Conservation (phyloP, 2,797 vertebrate genomes). For the Macropodus opercularis region DNA sequence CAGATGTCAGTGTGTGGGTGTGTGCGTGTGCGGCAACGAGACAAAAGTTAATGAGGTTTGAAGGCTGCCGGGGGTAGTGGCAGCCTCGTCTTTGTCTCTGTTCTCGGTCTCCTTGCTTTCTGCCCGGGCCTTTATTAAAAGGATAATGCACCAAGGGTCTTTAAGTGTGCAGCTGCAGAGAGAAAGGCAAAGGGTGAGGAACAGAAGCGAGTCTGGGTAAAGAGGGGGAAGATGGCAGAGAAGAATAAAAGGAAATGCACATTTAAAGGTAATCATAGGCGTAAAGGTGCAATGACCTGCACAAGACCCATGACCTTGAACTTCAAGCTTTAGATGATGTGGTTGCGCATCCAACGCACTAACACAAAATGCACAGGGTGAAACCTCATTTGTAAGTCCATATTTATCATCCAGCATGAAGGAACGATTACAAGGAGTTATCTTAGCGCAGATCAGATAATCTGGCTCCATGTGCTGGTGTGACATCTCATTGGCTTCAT, state of each 20-base stretch:
- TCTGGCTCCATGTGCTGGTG: too few species aligned
- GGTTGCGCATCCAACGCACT: too few species aligned
- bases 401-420: too few species aligned
- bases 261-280: constrained; percentile 24
- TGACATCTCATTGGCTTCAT: too few species aligned
- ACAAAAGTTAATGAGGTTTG: constrained; percentile 87
- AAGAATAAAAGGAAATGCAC: constrained; percentile 12
- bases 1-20: constrained; percentile 6
- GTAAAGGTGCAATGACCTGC: constrained; percentile 18
- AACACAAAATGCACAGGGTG: too few species aligned
- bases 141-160: constrained; percentile 79
- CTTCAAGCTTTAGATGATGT: too few species aligned
- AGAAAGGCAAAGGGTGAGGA: constrained; percentile 54
- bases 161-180: constrained; percentile 83
- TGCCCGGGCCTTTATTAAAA: constrained; percentile 79
- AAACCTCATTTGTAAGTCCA: too few species aligned
- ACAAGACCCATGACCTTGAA: too few species aligned
- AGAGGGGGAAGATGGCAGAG: constrained; percentile 5
- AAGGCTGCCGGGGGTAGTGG: constrained; percentile 78
- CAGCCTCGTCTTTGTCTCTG: constrained; percentile 77
- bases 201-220: constrained; percentile 12
- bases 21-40: constrained; percentile 73
- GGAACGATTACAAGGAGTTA: too few species aligned
- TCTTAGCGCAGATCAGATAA: too few species aligned
- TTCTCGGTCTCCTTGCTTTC: constrained; percentile 78